Conservation (phyloP, 1,140 invertebrate genomes). For the Drosophila repleta region DNA sequence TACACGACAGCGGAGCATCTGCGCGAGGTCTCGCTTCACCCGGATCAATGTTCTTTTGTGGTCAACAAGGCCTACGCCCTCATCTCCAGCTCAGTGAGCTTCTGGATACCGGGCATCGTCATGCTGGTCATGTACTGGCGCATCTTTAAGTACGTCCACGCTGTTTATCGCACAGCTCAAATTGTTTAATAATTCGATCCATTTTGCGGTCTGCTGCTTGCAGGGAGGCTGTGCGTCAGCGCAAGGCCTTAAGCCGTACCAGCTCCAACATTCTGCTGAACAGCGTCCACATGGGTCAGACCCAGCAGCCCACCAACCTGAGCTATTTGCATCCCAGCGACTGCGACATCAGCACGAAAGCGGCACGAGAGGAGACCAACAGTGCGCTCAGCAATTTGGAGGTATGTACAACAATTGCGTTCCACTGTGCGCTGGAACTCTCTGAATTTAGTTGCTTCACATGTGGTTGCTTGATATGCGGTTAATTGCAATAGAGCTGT, state of each 20-base stretch:
- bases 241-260: constrained; percentile 92
- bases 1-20: constrained; percentile 93
- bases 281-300: constrained; percentile 91
- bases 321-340: constrained; percentile 88
- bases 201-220: constrained; percentile 68
- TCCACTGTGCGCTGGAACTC: not conserved
- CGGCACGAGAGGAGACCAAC: constrained; percentile 84
- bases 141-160: constrained; percentile 90
- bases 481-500: no score
- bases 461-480: not conserved
- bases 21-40: constrained; percentile 87
- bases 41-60: constrained; percentile 92
- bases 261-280: constrained; percentile 93
- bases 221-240: constrained; percentile 93
- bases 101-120: constrained; percentile 97
- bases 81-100: constrained; percentile 95
- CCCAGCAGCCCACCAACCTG: constrained; percentile 87
- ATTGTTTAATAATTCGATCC: constrained; percentile 24
- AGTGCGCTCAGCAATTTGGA: constrained; percentile 85
- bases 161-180: not conserved
- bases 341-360: constrained; percentile 84
- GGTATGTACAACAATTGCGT: constrained; percentile 57
- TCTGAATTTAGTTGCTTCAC: not conserved
- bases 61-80: constrained; percentile 95
- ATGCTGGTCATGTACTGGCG: constrained; percentile 97